A percentile compares a stretch with the other conserved stretches of the same genome.
Evolutionary conservation across 2,797 vertebrate species (phyloP).

Genomic region (Eremophila alpestris): DNA sequence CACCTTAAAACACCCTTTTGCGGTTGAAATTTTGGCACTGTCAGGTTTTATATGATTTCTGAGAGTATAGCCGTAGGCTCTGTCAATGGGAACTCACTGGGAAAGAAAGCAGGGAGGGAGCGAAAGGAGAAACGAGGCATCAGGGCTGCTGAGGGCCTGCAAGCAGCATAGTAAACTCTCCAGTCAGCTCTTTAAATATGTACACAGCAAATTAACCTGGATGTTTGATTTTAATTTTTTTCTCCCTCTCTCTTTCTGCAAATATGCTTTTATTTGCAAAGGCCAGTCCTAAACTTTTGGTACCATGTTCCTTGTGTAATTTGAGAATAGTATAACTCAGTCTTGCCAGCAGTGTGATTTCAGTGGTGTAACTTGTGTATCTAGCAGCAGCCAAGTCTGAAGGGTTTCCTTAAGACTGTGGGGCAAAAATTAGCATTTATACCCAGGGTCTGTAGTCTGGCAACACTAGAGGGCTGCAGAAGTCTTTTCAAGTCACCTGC

Average conservation of each 20-base stretch:
- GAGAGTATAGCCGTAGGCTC: constrained; percentile 66
- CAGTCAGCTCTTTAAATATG: constrained; percentile 66
- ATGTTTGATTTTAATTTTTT: background rate
- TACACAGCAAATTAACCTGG: constrained; percentile 60
- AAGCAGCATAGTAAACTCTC: constrained; percentile 56
- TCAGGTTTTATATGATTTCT: constrained; percentile 71
- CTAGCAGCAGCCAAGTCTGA: background rate
- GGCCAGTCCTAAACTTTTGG: background rate
- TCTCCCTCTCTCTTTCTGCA: constrained; percentile 28
- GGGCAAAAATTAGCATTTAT: background rate
- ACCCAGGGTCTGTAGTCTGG: constrained; percentile 36
- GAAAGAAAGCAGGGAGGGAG: background rate
- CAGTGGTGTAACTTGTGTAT: background rate
- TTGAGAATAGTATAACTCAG: background rate
- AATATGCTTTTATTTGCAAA: constrained; percentile 1
- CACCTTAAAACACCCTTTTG: constrained; percentile 63
- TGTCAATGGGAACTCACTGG: constrained; percentile 52
- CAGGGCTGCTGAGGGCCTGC: constrained; percentile 35
- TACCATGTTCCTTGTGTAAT: background rate
- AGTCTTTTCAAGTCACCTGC: constrained; percentile 54
- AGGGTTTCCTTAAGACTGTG: background rate
- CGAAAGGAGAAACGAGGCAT: constrained; percentile 3
- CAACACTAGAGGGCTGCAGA: constrained; percentile 78
- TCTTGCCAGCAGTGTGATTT: constrained; percentile 8
- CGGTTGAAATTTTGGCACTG: constrained; percentile 68